A percentile compares a stretch with the other conserved stretches of the same genome.
Conservation (phyloP, 2,113 vertebrate genomes). For the Riparia riparia region DNA sequence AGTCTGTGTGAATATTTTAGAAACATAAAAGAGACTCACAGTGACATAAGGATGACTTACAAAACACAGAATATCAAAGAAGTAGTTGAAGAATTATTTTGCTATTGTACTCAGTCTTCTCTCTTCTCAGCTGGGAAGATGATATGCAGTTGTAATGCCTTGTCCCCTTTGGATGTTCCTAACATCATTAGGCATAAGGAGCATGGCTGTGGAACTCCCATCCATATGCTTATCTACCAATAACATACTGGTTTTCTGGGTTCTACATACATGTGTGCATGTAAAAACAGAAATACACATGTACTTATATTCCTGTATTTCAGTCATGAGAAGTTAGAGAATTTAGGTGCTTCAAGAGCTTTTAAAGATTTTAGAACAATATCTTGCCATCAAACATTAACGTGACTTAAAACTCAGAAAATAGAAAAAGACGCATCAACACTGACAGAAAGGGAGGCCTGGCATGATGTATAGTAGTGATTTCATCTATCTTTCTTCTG, state of each 20-base stretch:
- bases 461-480: background rate
- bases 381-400: fast-evolving
- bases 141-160: background rate
- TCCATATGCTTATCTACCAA: background rate
- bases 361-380: background rate
- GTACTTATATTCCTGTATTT: background rate
- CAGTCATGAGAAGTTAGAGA: background rate
- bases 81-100: background rate
- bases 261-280: background rate
- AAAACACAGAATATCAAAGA: slow-evolving; percentile 17
- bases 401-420: background rate
- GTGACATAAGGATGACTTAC: background rate
- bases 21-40: background rate
- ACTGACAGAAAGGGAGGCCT: background rate
- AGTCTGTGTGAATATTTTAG: background rate
- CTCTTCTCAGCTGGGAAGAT: background rate
- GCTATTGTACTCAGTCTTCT: background rate
- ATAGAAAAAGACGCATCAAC: background rate
- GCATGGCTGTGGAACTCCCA: background rate
- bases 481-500: background rate
- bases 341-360: background rate
- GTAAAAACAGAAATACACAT: background rate
- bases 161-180: background rate
- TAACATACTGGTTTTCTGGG: background rate
- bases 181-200: background rate